These are phyloP conservation scores for Microtus ochrogaster DNA, from an alignment of 2,113 vertebrate genomes.

Conservation along the genomic window DNA sequence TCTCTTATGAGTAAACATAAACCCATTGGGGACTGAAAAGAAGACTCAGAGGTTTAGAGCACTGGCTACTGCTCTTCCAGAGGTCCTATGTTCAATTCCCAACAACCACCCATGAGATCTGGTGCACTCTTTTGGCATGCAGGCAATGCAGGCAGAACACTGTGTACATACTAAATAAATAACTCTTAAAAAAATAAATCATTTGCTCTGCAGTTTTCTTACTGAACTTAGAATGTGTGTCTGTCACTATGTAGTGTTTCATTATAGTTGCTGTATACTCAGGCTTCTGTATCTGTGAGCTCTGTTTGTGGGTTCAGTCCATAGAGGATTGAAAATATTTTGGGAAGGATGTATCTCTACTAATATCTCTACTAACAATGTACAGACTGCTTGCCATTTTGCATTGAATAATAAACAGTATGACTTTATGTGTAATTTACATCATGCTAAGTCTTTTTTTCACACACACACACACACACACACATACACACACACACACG, in stretches of 20 bases:
- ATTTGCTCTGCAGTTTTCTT: background rate
- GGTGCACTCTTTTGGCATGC: no score
- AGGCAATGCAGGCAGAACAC: no score
- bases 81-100: no score
- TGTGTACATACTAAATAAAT: no score
- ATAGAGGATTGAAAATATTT: background rate
- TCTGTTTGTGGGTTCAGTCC: background rate
- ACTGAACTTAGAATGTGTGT: background rate
- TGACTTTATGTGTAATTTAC: background rate
- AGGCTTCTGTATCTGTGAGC: background rate
- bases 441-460: background rate
- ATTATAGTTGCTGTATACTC: background rate
- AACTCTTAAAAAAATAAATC: background rate
- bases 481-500: no score
- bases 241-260: background rate
- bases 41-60: no score
- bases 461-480: no score
- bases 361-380: background rate
- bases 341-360: background rate
- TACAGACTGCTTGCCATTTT: background rate
- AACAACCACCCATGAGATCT: no score
- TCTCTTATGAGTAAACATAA: background rate
- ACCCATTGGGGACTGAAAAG: background rate
- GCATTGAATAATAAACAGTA: background rate
- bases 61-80: no score